Percentiles rank a stretch among this genome's conserved stretches.
Evolutionary conservation across 2,888 invertebrate genomes (phyloP).

Genomic region (Desoria tigrina): DNA sequence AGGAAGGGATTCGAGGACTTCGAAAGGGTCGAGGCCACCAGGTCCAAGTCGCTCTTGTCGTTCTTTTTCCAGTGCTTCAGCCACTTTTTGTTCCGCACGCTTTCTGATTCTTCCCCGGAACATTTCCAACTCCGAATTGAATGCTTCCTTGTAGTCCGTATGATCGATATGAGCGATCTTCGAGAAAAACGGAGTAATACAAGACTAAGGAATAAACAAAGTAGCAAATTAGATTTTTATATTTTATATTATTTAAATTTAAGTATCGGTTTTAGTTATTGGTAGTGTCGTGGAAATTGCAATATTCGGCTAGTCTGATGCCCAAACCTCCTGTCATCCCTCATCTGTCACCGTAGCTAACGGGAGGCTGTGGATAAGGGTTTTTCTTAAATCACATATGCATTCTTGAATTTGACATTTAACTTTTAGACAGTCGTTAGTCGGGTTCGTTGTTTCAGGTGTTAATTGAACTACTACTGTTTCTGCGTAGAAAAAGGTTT

Average conservation of each 20-base stretch:
- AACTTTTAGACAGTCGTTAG: too few species aligned
- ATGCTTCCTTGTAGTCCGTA: constrained; percentile 86
- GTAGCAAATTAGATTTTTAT: too few species aligned
- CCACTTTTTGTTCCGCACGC: constrained; percentile 79
- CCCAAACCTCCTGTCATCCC: too few species aligned
- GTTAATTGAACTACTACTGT: too few species aligned
- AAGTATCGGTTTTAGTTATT: too few species aligned
- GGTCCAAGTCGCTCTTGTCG: constrained; percentile 83
- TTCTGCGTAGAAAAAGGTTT: too few species aligned
- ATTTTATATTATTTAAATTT: too few species aligned
- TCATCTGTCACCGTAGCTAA: too few species aligned
- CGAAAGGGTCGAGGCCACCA: constrained; percentile 96
- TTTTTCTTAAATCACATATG: neutral
- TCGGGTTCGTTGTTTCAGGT: too few species aligned
- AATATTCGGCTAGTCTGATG: too few species aligned
- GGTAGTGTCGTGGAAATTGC: neutral
- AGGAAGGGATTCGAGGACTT: constrained; percentile 92
- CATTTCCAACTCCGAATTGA: constrained; percentile 84
- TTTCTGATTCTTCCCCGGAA: constrained; percentile 84
- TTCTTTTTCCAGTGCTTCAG: constrained; percentile 72
- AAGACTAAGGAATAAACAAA: constrained; percentile 21
- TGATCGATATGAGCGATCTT: constrained; percentile 78
- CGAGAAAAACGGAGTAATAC: constrained; percentile 47
- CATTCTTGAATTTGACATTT: too few species aligned
- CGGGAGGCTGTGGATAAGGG: too few species aligned